These are phyloP conservation scores for Chironomus tentans DNA, from an alignment of 2,888 invertebrate genomes.

Conservation along the genomic window DNA sequence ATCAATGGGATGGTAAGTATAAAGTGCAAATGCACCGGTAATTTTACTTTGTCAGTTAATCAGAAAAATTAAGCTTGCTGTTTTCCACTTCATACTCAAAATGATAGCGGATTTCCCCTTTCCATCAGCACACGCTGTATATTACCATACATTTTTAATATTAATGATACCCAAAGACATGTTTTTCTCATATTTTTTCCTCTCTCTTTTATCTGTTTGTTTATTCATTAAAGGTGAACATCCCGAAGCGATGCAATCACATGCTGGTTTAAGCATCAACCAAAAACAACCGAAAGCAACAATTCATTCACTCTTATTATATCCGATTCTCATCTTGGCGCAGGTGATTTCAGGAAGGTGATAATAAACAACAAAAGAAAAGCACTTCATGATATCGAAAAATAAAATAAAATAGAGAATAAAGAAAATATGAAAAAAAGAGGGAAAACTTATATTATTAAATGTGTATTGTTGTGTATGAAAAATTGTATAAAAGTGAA, in stretches of 20 bases:
- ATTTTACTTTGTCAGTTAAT: too few relatives aligned
- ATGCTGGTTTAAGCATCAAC: background rate
- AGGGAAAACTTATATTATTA: background rate
- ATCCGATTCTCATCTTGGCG: background rate
- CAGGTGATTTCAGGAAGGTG: background rate
- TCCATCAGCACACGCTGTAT: too few relatives aligned
- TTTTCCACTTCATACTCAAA: too few relatives aligned
- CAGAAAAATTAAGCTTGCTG: too few relatives aligned
- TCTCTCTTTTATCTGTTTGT: background rate
- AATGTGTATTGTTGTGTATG: background rate
- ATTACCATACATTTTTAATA: too few relatives aligned
- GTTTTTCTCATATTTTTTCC: background rate
- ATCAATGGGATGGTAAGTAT: too few relatives aligned
- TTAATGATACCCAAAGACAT: background rate
- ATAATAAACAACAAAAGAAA: background rate
- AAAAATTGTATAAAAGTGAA: background rate
- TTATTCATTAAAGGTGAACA: constrained; percentile 6
- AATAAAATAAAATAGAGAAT: background rate
- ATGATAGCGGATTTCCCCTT: too few relatives aligned
- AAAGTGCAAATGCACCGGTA: too few relatives aligned
- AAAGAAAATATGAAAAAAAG: background rate
- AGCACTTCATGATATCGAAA: background rate
- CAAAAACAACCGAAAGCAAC: background rate
- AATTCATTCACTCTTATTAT: background rate
- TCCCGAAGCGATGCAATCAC: constrained; percentile 13